These are phyloP conservation scores for Cebidichthys violaceus DNA, from an alignment of 2,113 vertebrate genomes.

Conservation along the genomic window DNA sequence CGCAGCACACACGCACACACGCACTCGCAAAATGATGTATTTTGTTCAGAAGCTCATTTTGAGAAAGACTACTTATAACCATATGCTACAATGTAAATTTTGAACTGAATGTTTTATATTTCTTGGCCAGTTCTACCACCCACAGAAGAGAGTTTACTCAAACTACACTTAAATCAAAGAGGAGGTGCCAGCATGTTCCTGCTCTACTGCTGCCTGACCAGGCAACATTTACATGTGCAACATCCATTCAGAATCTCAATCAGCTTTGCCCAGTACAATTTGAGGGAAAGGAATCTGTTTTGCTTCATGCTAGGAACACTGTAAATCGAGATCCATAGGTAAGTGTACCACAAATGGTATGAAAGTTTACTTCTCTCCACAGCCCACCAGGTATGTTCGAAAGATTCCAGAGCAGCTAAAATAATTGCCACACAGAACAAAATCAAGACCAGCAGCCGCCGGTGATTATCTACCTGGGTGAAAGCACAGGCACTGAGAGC, in stretches of 20 bases:
- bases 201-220: background rate
- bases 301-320: background rate
- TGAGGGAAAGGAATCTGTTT: background rate
- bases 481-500: background rate
- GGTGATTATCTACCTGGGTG: background rate
- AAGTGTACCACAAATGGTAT: background rate
- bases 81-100: slow-evolving; percentile 11
- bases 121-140: background rate
- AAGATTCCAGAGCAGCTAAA: background rate
- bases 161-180: slow-evolving; percentile 11
- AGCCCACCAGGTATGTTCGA: background rate
- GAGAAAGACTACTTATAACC: slow-evolving; percentile 21
- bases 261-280: background rate
- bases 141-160: slow-evolving; percentile 11
- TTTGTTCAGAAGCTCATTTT: slow-evolving; percentile 30
- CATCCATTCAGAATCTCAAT: background rate
- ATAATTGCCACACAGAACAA: background rate
- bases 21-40: slow-evolving; percentile 9
- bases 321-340: background rate
- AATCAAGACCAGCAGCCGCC: background rate
- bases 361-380: too few relatives aligned
- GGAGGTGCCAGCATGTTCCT: background rate
- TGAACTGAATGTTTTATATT: background rate
- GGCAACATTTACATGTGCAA: background rate
- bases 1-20: slow-evolving; percentile 3